These are phyloP conservation scores for Tolypeutes matacus DNA, from an alignment of 2,797 vertebrate species.

Conservation along the genomic window DNA sequence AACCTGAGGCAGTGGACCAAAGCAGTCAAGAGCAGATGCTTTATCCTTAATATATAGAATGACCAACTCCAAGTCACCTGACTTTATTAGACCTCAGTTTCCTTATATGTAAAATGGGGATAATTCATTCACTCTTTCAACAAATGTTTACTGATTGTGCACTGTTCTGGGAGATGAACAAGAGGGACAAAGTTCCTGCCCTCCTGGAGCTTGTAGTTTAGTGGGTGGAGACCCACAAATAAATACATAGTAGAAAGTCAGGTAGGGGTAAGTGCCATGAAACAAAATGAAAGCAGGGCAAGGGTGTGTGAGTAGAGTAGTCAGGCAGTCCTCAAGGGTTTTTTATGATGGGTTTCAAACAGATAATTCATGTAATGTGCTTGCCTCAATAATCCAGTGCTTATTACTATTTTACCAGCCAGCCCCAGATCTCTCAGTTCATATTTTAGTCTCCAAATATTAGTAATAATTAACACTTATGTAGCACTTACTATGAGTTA, in stretches of 20 bases:
- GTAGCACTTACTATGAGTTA: slow-evolving; percentile 12
- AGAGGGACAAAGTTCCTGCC: background rate
- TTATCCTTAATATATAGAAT: background rate
- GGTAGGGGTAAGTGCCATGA: background rate
- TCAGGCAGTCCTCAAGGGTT: slow-evolving; percentile 6
- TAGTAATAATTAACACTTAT: slow-evolving; percentile 49
- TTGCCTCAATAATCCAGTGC: slow-evolving; percentile 20
- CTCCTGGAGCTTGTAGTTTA: background rate
- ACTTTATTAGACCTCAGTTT: background rate
- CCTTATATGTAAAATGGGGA: slow-evolving; percentile 46
- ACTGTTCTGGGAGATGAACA: slow-evolving; percentile 22
- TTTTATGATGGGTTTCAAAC: slow-evolving; percentile 37
- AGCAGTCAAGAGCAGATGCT: slow-evolving; percentile 27
- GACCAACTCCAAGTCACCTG: background rate
- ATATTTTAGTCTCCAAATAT: slow-evolving; percentile 52
- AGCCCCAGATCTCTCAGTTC: background rate
- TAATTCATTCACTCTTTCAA: slow-evolving; percentile 19
- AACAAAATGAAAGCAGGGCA: slow-evolving; percentile 42
- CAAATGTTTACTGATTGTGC: slow-evolving; percentile 35
- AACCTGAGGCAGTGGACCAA: background rate
- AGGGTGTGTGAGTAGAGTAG: background rate
- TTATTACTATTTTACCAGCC: slow-evolving; percentile 24
- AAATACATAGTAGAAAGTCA: background rate
- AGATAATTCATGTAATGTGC: background rate
- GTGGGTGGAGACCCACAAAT: slow-evolving; percentile 29